These are phyloP conservation scores for Cottus gobio DNA, from an alignment of 2,113 vertebrate genomes.

Conservation along the genomic window DNA sequence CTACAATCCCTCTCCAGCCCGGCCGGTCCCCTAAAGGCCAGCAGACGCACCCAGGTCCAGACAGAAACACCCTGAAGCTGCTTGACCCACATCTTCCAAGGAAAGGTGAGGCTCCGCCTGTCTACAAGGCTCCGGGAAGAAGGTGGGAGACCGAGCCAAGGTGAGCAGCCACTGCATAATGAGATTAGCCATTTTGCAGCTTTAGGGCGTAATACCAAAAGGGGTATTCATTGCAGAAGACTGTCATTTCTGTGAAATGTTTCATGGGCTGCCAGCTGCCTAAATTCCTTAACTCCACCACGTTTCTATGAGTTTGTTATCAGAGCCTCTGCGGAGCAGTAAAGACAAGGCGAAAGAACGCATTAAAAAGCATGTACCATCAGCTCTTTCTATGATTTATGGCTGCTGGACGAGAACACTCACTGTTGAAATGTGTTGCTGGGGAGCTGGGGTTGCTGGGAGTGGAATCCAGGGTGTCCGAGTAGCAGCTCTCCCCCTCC, in stretches of 20 bases:
- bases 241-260: conserved; percentile 69
- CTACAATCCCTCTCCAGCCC: conserved; percentile 47
- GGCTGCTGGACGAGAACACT: conserved; percentile 75
- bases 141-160: conserved; percentile 47
- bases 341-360: conserved; percentile 41
- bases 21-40: conserved; percentile 41
- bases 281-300: conserved; percentile 66
- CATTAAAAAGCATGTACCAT: conserved; percentile 49
- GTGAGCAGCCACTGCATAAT: conserved; percentile 66
- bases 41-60: conserved; percentile 38
- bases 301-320: conserved; percentile 62
- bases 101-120: conserved; percentile 36
- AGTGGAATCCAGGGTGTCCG: conserved; percentile 84
- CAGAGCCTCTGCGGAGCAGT: conserved; percentile 49
- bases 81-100: conserved; percentile 10
- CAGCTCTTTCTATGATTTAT: conserved; percentile 42
- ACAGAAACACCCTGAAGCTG: conserved; percentile 44
- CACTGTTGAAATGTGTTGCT: conserved; percentile 86
- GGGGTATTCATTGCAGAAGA: conserved; percentile 68
- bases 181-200: conserved; percentile 70
- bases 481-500: conserved; percentile 87
- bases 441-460: conserved; percentile 81
- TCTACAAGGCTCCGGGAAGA: conserved; percentile 30
- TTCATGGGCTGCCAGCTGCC: conserved; percentile 68
- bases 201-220: conserved; percentile 72